phyloP scores from a whole-genome alignment of 2,113 vertebrate genomes.

The Cacatua alba region DNA sequence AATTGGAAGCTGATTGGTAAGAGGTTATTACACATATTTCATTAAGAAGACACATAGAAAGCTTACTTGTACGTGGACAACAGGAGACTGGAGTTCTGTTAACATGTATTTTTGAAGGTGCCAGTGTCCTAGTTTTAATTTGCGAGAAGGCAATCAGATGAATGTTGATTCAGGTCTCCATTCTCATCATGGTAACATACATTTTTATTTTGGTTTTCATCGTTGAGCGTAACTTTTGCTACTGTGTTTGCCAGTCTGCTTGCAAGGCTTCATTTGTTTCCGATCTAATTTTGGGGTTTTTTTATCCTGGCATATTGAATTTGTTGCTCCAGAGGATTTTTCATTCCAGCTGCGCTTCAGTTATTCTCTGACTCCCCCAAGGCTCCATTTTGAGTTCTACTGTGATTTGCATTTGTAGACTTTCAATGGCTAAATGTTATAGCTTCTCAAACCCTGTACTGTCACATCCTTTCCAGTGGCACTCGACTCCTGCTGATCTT shows the following conservation, averaged over 20 bases:
- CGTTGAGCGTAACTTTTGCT: background rate
- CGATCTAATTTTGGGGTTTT: background rate
- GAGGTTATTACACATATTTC: background rate
- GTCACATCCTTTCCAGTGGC: background rate
- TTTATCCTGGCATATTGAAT: constrained; percentile 21
- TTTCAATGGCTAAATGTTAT: constrained; percentile 6
- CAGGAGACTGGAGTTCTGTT: background rate
- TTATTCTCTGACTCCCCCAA: constrained; percentile 32
- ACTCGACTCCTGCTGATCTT: background rate
- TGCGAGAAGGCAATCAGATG: background rate
- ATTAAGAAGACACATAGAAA: background rate
- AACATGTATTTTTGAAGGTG: background rate
- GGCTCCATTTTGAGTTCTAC: constrained; percentile 31
- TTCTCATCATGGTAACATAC: background rate
- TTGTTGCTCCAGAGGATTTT: constrained; percentile 43
- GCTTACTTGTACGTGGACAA: background rate
- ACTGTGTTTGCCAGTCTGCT: background rate
- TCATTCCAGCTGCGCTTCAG: constrained; percentile 25
- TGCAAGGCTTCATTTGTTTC: background rate
- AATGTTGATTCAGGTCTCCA: background rate
- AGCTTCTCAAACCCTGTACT: background rate
- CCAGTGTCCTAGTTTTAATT: background rate
- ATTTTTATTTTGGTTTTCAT: background rate
- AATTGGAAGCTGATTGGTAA: constrained; percentile 30
- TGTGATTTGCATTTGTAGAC: constrained; percentile 45